Percentiles rank a stretch among this genome's conserved stretches.
Conservation (phyloP, 2,113 vertebrate genomes). For the Psephotus haematonotus region DNA sequence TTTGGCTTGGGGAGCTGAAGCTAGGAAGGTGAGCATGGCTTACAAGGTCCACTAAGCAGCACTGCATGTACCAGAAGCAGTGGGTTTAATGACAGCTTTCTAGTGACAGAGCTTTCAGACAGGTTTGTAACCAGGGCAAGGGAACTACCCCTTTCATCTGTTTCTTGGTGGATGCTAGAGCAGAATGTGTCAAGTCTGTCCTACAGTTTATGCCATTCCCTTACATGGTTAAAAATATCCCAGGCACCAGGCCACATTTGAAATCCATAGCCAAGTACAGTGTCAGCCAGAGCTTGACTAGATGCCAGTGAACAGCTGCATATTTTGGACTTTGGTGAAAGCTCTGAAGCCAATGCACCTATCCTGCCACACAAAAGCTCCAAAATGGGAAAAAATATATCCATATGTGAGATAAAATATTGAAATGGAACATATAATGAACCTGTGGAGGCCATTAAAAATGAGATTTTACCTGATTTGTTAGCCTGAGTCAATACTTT, state of each 20-base stretch:
- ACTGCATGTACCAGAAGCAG: background rate
- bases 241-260: background rate
- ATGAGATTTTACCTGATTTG: background rate
- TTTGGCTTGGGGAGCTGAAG: background rate
- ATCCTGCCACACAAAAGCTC: background rate
- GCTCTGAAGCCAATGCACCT: background rate
- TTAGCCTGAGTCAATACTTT: background rate
- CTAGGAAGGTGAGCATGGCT: background rate
- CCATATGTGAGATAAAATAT: background rate
- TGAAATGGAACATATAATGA: background rate
- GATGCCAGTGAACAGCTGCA: background rate
- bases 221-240: constrained; percentile 12
- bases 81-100: background rate
- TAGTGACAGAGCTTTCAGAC: background rate
- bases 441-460: background rate
- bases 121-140: background rate
- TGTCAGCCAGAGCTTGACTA: constrained; percentile 3
- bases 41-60: background rate
- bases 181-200: background rate
- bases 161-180: background rate
- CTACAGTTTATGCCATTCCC: background rate
- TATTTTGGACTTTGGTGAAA: constrained; percentile 13
- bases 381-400: background rate
- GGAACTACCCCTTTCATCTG: background rate
- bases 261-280: background rate